A percentile compares a stretch with the other conserved stretches of the same genome.
phyloP scores from a whole-genome alignment of 2,113 vertebrate species.

The Lepisosteus osseus region DNA sequence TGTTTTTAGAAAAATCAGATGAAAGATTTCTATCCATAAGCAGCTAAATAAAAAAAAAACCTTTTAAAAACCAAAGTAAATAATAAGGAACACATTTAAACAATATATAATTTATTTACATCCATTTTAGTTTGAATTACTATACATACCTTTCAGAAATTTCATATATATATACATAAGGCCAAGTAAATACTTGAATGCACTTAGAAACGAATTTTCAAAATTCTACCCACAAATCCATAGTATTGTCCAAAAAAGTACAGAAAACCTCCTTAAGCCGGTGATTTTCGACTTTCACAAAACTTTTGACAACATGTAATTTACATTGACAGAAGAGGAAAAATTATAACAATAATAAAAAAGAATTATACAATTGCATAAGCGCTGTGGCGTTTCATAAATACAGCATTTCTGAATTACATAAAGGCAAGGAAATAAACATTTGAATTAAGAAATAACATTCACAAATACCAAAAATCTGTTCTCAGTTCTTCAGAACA shows the following conservation, averaged over 20 bases:
- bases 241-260: constrained; percentile 77
- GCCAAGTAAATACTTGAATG: constrained; percentile 85
- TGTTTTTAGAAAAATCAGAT: too few species aligned
- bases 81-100: constrained; percentile 60
- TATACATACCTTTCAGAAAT: constrained; percentile 83
- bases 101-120: constrained; percentile 88
- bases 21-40: too few species aligned
- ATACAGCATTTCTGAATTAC: constrained; percentile 82
- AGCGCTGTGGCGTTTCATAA: constrained; percentile 77
- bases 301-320: constrained; percentile 67
- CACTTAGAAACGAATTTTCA: constrained; percentile 84
- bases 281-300: constrained; percentile 69
- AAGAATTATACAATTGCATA: constrained; percentile 78
- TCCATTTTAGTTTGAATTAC: constrained; percentile 78
- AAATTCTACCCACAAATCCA: constrained; percentile 84
- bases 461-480: constrained; percentile 70
- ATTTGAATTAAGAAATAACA: constrained; percentile 63
- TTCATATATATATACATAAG: constrained; percentile 80
- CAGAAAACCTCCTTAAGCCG: constrained; percentile 62
- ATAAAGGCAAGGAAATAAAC: constrained; percentile 70
- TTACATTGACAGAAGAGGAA: constrained; percentile 67
- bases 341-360: constrained; percentile 39
- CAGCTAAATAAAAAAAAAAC: too few species aligned
- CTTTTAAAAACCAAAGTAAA: constrained; percentile 34
- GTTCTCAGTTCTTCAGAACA: constrained; percentile 47